Conservation (phyloP, 2,113 vertebrate genomes). For the Erinaceus europaeus region DNA sequence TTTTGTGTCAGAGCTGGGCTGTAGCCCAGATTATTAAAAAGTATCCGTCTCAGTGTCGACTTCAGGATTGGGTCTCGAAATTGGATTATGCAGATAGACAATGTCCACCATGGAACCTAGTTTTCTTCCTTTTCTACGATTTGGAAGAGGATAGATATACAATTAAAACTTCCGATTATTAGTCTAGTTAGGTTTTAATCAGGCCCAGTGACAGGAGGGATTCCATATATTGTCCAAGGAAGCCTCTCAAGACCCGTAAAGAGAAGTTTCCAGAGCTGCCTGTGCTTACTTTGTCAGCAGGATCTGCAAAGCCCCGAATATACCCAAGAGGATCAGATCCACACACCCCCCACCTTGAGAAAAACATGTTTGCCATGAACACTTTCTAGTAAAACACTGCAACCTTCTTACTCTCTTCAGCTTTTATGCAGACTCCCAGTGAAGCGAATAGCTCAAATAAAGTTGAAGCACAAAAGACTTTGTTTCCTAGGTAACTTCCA, state of each 20-base stretch:
- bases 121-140: slow-evolving; percentile 49
- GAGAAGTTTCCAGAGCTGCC: slow-evolving; percentile 45
- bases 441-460: slow-evolving; percentile 89
- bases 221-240: slow-evolving; percentile 57
- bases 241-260: slow-evolving; percentile 38
- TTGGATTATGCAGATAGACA: slow-evolving; percentile 16
- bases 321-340: slow-evolving; percentile 47
- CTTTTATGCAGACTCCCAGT: slow-evolving; percentile 88
- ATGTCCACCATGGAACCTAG: background rate
- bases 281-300: slow-evolving; percentile 78
- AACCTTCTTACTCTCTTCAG: slow-evolving; percentile 82
- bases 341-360: slow-evolving; percentile 47
- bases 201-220: slow-evolving; percentile 12
- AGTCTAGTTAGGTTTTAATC: slow-evolving; percentile 32
- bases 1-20: slow-evolving; percentile 59
- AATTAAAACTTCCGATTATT: slow-evolving; percentile 32
- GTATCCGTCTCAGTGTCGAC: slow-evolving; percentile 23
- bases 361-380: slow-evolving; percentile 67
- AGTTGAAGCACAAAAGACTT: slow-evolving; percentile 90
- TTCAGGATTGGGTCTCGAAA: slow-evolving; percentile 46
- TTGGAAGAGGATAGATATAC: slow-evolving; percentile 27
- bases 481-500: slow-evolving; percentile 94
- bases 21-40: slow-evolving; percentile 67
- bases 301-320: slow-evolving; percentile 70
- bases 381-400: slow-evolving; percentile 80